These are phyloP conservation scores for Anguilla pacifica DNA, from an alignment of 2,797 vertebrate genomes.

Conservation along the genomic window DNA sequence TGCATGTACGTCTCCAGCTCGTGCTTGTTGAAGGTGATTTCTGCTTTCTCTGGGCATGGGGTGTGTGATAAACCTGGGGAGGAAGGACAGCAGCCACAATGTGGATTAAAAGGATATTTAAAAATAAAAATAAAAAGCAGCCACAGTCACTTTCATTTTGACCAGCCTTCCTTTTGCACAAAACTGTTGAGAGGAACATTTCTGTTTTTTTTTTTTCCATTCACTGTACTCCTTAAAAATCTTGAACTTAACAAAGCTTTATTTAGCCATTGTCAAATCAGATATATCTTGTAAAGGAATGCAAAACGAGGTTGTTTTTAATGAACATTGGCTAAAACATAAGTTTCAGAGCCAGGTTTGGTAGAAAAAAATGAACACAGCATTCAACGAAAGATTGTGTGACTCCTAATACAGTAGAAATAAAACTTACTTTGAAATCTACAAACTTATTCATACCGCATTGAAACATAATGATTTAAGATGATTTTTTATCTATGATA, in stretches of 20 bases:
- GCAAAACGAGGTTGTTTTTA: not conserved
- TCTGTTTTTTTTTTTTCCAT: not conserved
- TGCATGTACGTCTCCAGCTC: conserved; percentile 67
- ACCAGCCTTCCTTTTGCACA: no score
- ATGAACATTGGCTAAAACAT: not conserved
- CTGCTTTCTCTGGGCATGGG: conserved; percentile 82
- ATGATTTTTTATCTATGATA: not conserved
- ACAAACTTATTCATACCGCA: not conserved
- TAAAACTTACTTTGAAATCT: not conserved
- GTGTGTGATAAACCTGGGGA: conserved; percentile 82
- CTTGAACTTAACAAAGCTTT: not conserved
- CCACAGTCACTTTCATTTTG: not conserved
- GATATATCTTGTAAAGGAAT: not conserved
- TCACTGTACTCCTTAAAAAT: no score
- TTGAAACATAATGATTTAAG: not conserved
- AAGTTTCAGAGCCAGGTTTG: not conserved
- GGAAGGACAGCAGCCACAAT: not conserved
- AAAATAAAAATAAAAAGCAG: not conserved
- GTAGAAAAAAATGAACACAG: not conserved
- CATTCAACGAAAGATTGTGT: not conserved
- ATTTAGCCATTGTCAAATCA: not conserved
- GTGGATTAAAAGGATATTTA: not conserved
- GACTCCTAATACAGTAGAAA: not conserved
- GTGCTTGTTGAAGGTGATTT: conserved; percentile 71
- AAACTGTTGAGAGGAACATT: not conserved